These are phyloP conservation scores for Pristionchus mayeri DNA, from an alignment of 2,888 invertebrate species.

Conservation along the genomic window DNA sequence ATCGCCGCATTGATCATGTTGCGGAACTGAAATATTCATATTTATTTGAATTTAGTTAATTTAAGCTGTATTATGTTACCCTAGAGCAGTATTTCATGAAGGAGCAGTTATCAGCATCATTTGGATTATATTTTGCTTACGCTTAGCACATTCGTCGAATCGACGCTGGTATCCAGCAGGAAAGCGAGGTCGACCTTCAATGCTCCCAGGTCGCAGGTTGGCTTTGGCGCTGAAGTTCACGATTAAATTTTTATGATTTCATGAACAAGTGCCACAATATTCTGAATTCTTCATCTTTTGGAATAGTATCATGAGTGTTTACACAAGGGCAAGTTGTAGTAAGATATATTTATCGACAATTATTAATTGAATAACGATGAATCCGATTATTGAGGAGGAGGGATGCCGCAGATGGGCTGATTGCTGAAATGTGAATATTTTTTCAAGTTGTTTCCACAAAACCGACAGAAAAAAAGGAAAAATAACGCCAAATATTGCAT, in stretches of 20 bases:
- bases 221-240: slow-evolving; percentile 56
- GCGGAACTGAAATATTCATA: slow-evolving; percentile 46
- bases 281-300: too few relatives aligned
- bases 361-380: slow-evolving; percentile 12
- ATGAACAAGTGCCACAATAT: neutral
- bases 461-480: neutral
- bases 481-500: neutral
- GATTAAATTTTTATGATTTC: neutral
- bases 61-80: too few relatives aligned
- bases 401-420: slow-evolving; percentile 18
- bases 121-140: too few relatives aligned
- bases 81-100: too few relatives aligned
- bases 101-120: too few relatives aligned
- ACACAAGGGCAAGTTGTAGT: neutral
- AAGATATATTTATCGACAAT: neutral
- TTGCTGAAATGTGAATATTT: neutral
- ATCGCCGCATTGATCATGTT: neutral
- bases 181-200: slow-evolving; percentile 64
- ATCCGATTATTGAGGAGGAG: neutral
- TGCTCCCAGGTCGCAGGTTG: slow-evolving; percentile 56
- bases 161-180: slow-evolving; percentile 58
- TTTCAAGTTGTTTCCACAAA: neutral
- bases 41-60: too few relatives aligned
- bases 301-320: too few relatives aligned
- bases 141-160: neutral